Conservation (phyloP, 2,888 invertebrate species). For the Pelosia muscerda region DNA sequence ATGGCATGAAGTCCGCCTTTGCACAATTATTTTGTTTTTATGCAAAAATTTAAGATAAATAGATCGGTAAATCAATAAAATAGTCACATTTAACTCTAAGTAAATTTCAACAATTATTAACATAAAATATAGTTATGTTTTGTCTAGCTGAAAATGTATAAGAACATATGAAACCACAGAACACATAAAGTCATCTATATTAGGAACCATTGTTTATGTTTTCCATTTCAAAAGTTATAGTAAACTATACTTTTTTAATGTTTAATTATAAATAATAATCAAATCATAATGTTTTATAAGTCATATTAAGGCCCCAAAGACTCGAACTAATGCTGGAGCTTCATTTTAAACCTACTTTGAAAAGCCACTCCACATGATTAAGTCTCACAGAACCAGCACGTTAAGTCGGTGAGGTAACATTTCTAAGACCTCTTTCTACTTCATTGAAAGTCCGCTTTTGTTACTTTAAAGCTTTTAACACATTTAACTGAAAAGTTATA, state of each 20-base stretch:
- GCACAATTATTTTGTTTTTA: too few species aligned
- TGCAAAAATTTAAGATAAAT: too few species aligned
- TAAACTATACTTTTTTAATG: too few species aligned
- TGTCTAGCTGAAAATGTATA: not conserved
- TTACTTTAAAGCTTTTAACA: constrained; percentile 11
- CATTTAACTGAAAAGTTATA: not conserved
- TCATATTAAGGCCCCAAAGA: not conserved
- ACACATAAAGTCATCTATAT: not conserved
- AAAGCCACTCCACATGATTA: constrained; percentile 23
- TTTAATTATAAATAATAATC: not conserved
- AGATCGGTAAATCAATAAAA: not conserved
- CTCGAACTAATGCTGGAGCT: not conserved
- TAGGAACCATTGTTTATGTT: not conserved
- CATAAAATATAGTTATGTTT: not conserved
- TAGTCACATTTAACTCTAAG: not conserved
- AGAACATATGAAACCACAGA: not conserved
- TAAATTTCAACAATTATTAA: not conserved
- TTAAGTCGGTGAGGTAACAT: constrained; percentile 14
- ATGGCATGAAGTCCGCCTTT: too few species aligned
- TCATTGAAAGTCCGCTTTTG: constrained; percentile 21
- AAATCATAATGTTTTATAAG: not conserved
- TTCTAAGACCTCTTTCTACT: constrained; percentile 2
- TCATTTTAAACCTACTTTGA: constrained; percentile 8
- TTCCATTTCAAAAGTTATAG: not conserved
- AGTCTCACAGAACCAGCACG: not conserved